These are phyloP conservation scores for Gortyna flavago DNA, from an alignment of 2,888 invertebrate species.

Conservation along the genomic window DNA sequence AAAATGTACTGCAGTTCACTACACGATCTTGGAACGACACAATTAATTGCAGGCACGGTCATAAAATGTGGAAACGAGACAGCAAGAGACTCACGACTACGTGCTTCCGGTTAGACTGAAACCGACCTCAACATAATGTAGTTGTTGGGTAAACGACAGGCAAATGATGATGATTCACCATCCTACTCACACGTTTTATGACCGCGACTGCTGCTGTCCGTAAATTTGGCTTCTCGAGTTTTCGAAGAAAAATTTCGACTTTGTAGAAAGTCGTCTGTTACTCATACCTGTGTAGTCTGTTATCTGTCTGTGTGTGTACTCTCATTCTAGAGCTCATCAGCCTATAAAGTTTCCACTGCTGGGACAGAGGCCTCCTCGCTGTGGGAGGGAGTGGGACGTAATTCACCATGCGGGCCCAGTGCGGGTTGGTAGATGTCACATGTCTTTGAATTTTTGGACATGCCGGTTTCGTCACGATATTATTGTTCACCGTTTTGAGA, in stretches of 20 bases:
- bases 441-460: too few species aligned
- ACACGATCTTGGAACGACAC: neutral
- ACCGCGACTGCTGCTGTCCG: neutral
- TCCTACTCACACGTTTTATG: neutral
- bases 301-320: too few species aligned
- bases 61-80: neutral
- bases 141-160: neutral
- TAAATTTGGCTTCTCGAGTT: neutral
- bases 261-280: neutral
- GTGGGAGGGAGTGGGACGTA: too few species aligned
- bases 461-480: too few species aligned
- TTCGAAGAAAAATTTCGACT: neutral
- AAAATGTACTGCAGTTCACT: constrained; percentile 13
- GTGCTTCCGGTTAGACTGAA: neutral
- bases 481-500: too few species aligned
- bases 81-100: neutral
- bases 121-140: neutral
- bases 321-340: neutral
- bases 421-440: too few species aligned
- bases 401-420: too few species aligned
- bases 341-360: too few species aligned
- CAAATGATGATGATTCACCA: neutral
- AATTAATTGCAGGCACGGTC: too few species aligned
- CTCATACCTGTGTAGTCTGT: neutral
- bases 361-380: neutral